These are phyloP conservation scores for Strix uralensis DNA, from an alignment of 2,113 vertebrate species.

Conservation along the genomic window DNA sequence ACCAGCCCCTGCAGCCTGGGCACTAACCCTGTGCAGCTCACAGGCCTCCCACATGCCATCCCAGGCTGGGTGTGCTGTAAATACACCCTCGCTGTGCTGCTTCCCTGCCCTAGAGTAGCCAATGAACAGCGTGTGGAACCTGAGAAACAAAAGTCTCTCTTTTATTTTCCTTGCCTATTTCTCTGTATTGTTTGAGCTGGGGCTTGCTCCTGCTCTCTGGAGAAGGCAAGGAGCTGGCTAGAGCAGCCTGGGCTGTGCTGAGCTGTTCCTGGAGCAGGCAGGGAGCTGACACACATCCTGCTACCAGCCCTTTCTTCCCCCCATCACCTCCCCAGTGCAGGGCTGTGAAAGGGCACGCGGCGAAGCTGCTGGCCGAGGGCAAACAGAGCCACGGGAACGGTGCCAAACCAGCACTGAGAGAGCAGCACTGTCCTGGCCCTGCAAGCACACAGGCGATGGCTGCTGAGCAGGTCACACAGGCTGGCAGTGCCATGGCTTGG, in stretches of 20 bases:
- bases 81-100: not conserved
- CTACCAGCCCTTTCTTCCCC: not conserved
- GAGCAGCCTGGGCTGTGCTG: not conserved
- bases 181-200: not conserved
- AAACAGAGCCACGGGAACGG: not conserved
- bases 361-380: not conserved
- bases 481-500: not conserved
- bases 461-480: not conserved
- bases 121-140: not conserved
- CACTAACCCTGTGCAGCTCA: accelerated
- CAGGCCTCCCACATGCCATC: accelerated
- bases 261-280: not conserved
- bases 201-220: not conserved
- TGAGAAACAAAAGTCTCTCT: not conserved
- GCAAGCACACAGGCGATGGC: not conserved
- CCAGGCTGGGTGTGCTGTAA: not conserved
- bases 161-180: not conserved
- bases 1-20: not conserved
- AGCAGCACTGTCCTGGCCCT: not conserved
- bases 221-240: not conserved
- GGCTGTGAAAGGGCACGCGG: not conserved
- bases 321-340: not conserved
- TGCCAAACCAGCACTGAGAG: not conserved
- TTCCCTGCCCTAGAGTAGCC: not conserved
- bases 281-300: not conserved